phyloP scores from a whole-genome alignment of 1,140 invertebrate genomes.

The Drosophila rhopaloa region DNA sequence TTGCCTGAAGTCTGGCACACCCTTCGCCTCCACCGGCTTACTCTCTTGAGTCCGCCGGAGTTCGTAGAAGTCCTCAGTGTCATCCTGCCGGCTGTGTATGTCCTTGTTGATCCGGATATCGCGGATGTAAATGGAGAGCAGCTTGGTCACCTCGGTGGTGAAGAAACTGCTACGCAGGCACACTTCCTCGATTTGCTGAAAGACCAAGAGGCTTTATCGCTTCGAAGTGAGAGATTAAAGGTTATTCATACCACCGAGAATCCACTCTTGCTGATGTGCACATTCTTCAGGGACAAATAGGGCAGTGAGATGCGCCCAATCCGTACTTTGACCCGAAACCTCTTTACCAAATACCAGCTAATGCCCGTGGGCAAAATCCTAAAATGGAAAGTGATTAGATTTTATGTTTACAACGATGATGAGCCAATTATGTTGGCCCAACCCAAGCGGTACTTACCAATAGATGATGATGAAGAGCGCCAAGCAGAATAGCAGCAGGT shows the following conservation, averaged over 20 bases:
- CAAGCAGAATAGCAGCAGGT: constrained; percentile 61
- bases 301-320: constrained; percentile 89
- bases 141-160: constrained; percentile 94
- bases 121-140: constrained; percentile 92
- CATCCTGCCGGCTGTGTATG: constrained; percentile 85
- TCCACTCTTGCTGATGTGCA: constrained; percentile 88
- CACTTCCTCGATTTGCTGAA: constrained; percentile 93
- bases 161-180: constrained; percentile 95
- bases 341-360: constrained; percentile 88
- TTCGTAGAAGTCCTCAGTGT: constrained; percentile 42
- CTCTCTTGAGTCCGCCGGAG: constrained; percentile 68
- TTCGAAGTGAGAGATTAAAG: not conserved
- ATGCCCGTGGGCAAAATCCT: constrained; percentile 88
- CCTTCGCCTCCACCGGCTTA: constrained; percentile 47
- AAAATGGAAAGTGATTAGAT: constrained; percentile 35
- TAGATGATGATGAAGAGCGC: constrained; percentile 70
- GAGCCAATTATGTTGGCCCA: not conserved
- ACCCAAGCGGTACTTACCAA: constrained; percentile 55
- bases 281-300: constrained; percentile 87
- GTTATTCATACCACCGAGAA: constrained; percentile 87
- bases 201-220: constrained; percentile 8
- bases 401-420: constrained; percentile 11
- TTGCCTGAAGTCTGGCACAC: constrained; percentile 89
- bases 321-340: constrained; percentile 88
- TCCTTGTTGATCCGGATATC: constrained; percentile 94